Base-by-base conservation (phyloP, 2,797 vertebrate genomes). In the Chelmon rostratus region DNA sequence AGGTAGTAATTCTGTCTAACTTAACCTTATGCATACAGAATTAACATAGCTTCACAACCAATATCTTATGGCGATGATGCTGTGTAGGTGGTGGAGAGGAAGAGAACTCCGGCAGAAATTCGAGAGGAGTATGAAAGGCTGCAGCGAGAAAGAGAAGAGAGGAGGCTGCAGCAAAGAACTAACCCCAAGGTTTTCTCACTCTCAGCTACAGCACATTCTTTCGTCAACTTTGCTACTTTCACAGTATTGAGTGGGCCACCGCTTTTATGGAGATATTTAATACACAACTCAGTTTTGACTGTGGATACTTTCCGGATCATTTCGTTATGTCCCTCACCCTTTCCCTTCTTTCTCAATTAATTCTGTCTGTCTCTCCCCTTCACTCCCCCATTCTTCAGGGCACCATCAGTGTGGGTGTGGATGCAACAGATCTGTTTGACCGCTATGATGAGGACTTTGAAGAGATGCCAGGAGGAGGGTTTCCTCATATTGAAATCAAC, bases 371-470 rank as follows among this genome's bases (percentile, higher is more conserved):
- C 53, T 61, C 49, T 62, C 31, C 57, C 9, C 33, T 25, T 69
- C 59, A 28, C 52, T 28, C 15, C 6, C 12, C 85, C 72, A 90
- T 78, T 61, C 65, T 88, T 64, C 89, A 99, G 98, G 98, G 98
- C 81, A 99, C 97, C 67, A 98, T 99, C 92, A 99, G 97, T 1
- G 98, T 99, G 13, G 98, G 98, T 69, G 95, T 99, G 75, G 97
- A 99, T 66, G 98, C 98, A 76, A 99, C 98, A 0, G 98, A 99
- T 94, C 96, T 99, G 73, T 99, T 99, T 67, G 98, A 99, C 87
- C 97, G 95, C n/a, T 99, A 99, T 0, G 98, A 99, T 0, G 98
- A 99, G 63, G 98, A 99, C 37, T 99, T 98, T 7, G 98, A 99
- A 88, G 98, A 99, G 40, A 93, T 96, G 71, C 96, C 97, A 0